Percentiles rank a stretch among this genome's conserved stretches.
Evolutionary conservation across 2,113 vertebrate species (phyloP).

Genomic region (Morone saxatilis): DNA sequence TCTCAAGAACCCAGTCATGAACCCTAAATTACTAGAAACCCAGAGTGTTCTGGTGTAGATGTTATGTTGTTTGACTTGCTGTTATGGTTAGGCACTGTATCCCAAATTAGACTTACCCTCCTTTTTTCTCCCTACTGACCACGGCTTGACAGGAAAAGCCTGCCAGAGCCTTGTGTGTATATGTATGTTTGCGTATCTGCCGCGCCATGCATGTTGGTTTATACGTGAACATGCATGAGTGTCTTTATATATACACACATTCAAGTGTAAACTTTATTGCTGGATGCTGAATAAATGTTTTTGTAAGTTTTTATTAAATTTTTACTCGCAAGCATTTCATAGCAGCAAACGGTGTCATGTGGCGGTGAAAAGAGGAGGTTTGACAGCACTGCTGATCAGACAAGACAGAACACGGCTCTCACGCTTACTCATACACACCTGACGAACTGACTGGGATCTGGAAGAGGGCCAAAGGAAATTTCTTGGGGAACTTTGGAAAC

Average conservation of each 20-base stretch:
- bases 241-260: constrained; percentile 21
- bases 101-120: constrained; percentile 67
- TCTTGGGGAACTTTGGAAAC: constrained; percentile 57
- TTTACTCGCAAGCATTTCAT: constrained; percentile 31
- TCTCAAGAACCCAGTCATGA: constrained; percentile 42
- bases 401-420: constrained; percentile 70
- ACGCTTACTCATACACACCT: constrained; percentile 55
- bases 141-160: constrained; percentile 64
- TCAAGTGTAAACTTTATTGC: constrained; percentile 22
- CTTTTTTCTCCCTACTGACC: constrained; percentile 56
- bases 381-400: constrained; percentile 58
- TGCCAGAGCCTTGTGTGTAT: constrained; percentile 28
- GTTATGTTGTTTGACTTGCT: constrained; percentile 68
- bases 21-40: constrained; percentile 63
- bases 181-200: constrained; percentile 44
- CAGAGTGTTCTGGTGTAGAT: constrained; percentile 48
- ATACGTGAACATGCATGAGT: constrained; percentile 36
- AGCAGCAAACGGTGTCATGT: constrained; percentile 31
- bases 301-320: constrained; percentile 13
- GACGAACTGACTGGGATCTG: constrained; percentile 49
- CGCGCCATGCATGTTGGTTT: background rate
- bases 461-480: constrained; percentile 47
- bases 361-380: constrained; percentile 20
- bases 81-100: constrained; percentile 59
- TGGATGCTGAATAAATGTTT: constrained; percentile 21